Evolutionary conservation across 2,797 vertebrate species (phyloP), one percentile per base, ranked within the genome.

Genomic region (Mormyrops attenuatus): DNA sequence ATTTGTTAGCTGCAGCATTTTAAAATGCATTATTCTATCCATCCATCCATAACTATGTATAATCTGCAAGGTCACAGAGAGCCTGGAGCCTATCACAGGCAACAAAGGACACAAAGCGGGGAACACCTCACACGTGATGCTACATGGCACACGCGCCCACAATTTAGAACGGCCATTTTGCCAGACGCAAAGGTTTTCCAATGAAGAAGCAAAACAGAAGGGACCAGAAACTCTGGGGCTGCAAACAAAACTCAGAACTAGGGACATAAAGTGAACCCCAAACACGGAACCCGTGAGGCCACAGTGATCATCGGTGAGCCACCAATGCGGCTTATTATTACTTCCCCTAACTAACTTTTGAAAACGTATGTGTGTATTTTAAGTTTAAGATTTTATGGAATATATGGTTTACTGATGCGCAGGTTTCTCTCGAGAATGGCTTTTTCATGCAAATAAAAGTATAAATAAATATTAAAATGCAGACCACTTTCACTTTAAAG

Each of bases 11-110:
- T 80, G 77, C 20, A n/a, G 34, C 41, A 80, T 80, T 80, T 20
- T 80, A 44, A 80, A 80, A 80, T n/a, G 77, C 20, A 47, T 80
- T 80, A 80, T 80, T 41, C 77, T 47, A n/a, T 80, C 77, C 77
- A 80, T 80, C 77, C 77, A 20, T 47, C 77, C 77, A 80, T 80
- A 80, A 80, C 77, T 80, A 20, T 20, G 5, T 47, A 80, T 44
- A 41, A 41, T n/a, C 41, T 47, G 41, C 41, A 80, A 80, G 38
- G 73, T 80, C 73, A 44, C 15, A 38, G 66, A 34, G 66, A 69
- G 66, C 66, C 66, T 69, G 66, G 26, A 34, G 66, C 66, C 30
- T 9, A 41, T 80, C 41, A 47, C 17, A 80, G 73, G 15, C 30
- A 69, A 34, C 26, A 5, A 34, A 73, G 30, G 30, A 4, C 66